These are phyloP conservation scores for Pantherophis vulpinus DNA, from an alignment of 2,797 vertebrate species.

Conservation along the genomic window DNA sequence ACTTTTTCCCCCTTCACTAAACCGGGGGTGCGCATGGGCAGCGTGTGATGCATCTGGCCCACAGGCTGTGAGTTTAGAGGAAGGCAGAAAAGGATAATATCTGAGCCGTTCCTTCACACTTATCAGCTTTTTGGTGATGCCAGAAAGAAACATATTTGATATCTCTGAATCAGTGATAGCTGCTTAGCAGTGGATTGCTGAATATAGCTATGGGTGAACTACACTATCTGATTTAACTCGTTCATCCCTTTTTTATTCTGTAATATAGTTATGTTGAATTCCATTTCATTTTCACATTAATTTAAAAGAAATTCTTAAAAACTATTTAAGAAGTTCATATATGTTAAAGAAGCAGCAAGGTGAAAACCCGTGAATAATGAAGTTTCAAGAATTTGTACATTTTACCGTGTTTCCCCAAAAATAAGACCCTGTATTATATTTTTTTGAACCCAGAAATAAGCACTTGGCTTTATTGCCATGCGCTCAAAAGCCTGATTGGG, in stretches of 20 bases:
- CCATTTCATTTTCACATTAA: neutral
- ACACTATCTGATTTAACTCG: neutral
- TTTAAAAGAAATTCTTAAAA: neutral
- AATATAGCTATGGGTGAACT: neutral
- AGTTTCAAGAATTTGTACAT: neutral
- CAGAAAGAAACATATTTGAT: neutral
- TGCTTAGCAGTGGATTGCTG: neutral
- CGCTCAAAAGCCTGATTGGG: too few species aligned
- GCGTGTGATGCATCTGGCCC: too few species aligned
- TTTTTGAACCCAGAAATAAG: too few species aligned
- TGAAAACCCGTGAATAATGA: neutral
- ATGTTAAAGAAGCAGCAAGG: neutral
- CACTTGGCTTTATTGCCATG: too few species aligned
- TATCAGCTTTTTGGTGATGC: neutral
- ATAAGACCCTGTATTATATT: too few species aligned
- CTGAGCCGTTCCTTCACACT: neutral
- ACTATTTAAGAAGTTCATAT: neutral
- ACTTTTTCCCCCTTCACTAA: too few species aligned
- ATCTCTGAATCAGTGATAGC: neutral
- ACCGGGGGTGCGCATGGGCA: too few species aligned
- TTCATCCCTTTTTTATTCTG: neutral
- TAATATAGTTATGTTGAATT: neutral
- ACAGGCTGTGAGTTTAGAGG: neutral
- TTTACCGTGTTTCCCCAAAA: neutral
- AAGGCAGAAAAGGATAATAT: neutral